A percentile compares a stretch with the other conserved stretches of the same genome.
These are phyloP conservation scores for Oligia fasciuncula DNA, from an alignment of 2,888 invertebrate species.

Conservation along the genomic window DNA sequence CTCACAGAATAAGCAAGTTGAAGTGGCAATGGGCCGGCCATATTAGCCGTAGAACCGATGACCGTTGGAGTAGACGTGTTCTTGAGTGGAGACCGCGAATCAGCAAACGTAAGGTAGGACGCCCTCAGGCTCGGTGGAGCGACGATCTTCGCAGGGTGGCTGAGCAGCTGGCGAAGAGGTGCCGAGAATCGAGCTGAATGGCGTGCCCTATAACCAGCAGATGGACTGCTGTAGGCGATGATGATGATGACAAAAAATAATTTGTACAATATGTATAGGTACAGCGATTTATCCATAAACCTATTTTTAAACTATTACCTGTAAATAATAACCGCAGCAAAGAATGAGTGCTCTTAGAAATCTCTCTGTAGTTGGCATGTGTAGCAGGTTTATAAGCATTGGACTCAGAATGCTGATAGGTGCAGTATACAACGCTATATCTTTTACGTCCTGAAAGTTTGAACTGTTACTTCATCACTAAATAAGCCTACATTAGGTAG, in stretches of 20 bases:
- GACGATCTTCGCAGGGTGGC: not conserved
- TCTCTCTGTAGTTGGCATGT: conserved; percentile 90
- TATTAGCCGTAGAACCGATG: not conserved
- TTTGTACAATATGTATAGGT: not conserved
- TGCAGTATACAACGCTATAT: conserved; percentile 90
- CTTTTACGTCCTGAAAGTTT: conserved; percentile 82
- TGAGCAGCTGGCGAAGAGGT: not conserved
- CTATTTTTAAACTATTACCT: conserved; percentile 77
- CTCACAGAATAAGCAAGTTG: too few species aligned
- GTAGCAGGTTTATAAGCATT: conserved; percentile 91
- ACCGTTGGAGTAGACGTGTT: not conserved
- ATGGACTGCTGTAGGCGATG: not conserved
- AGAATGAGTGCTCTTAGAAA: conserved; percentile 91
- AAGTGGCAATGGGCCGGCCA: too few species aligned
- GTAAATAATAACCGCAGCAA: conserved; percentile 91
- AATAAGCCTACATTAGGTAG: not conserved
- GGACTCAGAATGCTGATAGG: conserved; percentile 88
- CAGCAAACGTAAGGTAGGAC: not conserved
- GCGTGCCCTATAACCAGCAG: not conserved
- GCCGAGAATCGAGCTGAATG: not conserved
- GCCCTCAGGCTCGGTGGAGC: not conserved
- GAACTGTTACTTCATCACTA: not conserved
- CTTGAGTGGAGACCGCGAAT: not conserved
- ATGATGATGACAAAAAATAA: not conserved
- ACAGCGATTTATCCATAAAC: not conserved